Percentiles rank a stretch among this genome's conserved stretches.
Evolutionary conservation across 2,797 vertebrate genomes (phyloP).

Genomic region (Pseudochromis fuscus): DNA sequence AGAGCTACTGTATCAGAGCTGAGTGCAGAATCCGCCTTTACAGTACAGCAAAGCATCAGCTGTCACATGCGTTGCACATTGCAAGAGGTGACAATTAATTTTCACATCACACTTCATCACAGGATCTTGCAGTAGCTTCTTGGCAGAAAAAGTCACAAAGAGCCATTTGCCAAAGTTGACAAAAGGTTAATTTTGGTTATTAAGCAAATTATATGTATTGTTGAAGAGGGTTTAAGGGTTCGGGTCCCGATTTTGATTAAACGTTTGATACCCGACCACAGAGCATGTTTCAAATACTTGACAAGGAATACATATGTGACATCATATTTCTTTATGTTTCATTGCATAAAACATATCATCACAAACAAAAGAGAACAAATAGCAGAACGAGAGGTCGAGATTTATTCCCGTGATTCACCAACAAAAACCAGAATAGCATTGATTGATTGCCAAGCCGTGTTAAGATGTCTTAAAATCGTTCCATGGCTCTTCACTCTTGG

Average conservation of each 20-base stretch:
- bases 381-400: background rate
- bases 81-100: conserved; percentile 47
- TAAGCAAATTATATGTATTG: background rate
- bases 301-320: background rate
- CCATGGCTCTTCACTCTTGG: conserved; percentile 51
- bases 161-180: background rate
- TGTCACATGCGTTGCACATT: conserved; percentile 56
- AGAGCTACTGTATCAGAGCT: conserved; percentile 35
- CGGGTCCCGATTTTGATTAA: background rate
- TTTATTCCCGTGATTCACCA: conserved; percentile 9
- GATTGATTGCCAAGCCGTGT: conserved; percentile 40
- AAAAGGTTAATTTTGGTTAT: conserved; percentile 8
- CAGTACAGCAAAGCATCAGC: conserved; percentile 31
- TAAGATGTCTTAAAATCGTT: conserved; percentile 52
- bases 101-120: conserved; percentile 46
- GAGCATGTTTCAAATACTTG: background rate
- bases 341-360: too few relatives aligned
- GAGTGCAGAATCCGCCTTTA: conserved; percentile 29
- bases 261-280: too few relatives aligned
- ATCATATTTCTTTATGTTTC: background rate
- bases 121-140: conserved; percentile 18
- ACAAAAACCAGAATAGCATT: conserved; percentile 29
- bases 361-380: too few relatives aligned
- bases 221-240: background rate
- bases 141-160: background rate